Conservation (phyloP, 2,113 vertebrate species). For the Vombatus ursinus region DNA sequence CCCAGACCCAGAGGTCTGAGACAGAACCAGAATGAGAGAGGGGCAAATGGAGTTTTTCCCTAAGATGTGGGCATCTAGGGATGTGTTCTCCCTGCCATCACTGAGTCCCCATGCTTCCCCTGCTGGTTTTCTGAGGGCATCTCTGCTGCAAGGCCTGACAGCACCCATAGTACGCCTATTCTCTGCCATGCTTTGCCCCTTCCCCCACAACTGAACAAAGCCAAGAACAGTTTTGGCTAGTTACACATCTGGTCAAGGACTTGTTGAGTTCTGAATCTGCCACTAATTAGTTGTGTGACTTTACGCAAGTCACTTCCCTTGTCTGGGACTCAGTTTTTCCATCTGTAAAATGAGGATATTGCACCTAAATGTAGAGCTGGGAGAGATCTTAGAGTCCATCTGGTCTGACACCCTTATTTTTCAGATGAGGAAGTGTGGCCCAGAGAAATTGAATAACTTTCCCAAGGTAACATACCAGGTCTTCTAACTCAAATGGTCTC, state of each 20-base stretch:
- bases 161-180: not conserved
- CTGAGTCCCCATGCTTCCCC: not conserved
- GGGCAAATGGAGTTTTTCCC: not conserved
- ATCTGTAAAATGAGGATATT: not conserved
- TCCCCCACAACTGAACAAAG: not conserved
- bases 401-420: not conserved
- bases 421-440: not conserved
- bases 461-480: not conserved
- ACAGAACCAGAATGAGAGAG: not conserved
- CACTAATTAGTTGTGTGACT: not conserved
- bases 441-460: not conserved
- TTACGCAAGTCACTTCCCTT: not conserved
- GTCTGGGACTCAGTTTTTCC: not conserved
- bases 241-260: not conserved
- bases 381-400: not conserved
- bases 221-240: not conserved
- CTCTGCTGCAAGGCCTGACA: not conserved
- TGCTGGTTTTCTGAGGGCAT: not conserved
- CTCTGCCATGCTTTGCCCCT: not conserved
- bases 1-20: not conserved
- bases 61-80: not conserved
- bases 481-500: not conserved
- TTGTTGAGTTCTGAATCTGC: not conserved
- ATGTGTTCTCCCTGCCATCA: not conserved
- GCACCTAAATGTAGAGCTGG: not conserved